These are phyloP conservation scores for Botrylloides violaceus DNA, from an alignment of 23 tunicate species.

Conservation along the genomic window DNA sequence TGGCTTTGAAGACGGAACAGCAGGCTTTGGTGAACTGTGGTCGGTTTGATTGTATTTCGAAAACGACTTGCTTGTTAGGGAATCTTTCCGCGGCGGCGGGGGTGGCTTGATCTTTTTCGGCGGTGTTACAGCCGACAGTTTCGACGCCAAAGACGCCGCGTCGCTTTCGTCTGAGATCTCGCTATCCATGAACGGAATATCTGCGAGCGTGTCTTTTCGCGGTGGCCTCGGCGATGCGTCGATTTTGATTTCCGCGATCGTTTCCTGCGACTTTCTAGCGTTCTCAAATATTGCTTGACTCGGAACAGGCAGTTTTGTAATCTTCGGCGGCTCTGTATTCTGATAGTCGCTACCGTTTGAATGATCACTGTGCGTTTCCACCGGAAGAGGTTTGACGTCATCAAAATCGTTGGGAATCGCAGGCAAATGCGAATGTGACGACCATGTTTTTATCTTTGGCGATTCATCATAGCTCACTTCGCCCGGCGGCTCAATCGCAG, in stretches of 20 bases:
- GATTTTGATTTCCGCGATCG: background rate
- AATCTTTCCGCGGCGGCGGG: conserved; percentile 10
- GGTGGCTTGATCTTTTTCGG: conserved; percentile 3
- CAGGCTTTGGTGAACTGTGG: background rate
- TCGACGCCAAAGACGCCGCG: background rate
- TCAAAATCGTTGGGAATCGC: conserved; percentile 15
- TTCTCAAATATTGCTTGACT: conserved; percentile 2
- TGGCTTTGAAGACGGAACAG: background rate
- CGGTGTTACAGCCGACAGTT: background rate
- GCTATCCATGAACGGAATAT: background rate
- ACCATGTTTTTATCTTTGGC: conserved; percentile 54
- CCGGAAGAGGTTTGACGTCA: background rate
- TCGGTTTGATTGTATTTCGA: background rate
- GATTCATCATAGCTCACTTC: background rate
- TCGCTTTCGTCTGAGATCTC: conserved; percentile 3
- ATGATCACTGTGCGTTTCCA: conserved; percentile 8
- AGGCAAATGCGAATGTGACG: conserved; percentile 76
- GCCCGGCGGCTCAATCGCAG: background rate
- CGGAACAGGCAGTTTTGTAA: background rate
- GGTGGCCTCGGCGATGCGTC: background rate
- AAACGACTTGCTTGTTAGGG: background rate
- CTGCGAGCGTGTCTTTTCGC: background rate
- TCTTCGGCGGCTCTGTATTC: background rate
- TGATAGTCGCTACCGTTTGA: conserved; percentile 1
- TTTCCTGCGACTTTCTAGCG: background rate